Percentiles rank a stretch among this genome's conserved stretches.
Evolutionary conservation across 2,113 vertebrate species (phyloP).

Genomic region (Pseudorhombus dupliciocellatus): DNA sequence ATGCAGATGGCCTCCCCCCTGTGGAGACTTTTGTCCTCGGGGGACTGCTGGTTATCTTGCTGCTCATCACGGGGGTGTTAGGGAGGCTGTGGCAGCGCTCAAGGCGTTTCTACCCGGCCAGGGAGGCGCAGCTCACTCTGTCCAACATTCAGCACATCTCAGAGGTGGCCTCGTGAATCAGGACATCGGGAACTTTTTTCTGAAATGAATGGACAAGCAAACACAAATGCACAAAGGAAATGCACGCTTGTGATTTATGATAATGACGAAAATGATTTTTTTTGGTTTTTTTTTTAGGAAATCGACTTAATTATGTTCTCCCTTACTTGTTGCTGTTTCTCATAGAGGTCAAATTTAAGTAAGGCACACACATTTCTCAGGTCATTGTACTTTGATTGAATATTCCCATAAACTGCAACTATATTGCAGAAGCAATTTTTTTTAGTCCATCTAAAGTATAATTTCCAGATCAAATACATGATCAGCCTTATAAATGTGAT

Average conservation of each 20-base stretch:
- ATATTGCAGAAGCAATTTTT: too few relatives aligned
- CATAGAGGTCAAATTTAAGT: background rate
- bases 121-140: slow-evolving; percentile 79
- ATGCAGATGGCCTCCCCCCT: slow-evolving; percentile 54
- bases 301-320: slow-evolving; percentile 39
- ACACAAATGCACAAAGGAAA: slow-evolving; percentile 20
- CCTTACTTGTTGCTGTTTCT: background rate
- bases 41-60: slow-evolving; percentile 74
- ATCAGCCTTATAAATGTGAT: background rate
- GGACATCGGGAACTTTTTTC: background rate
- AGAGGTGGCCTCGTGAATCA: slow-evolving; percentile 79
- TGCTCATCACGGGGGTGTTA: slow-evolving; percentile 77
- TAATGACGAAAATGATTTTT: background rate
- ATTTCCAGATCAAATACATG: too few relatives aligned
- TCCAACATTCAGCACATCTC: slow-evolving; percentile 82
- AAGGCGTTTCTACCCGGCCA: slow-evolving; percentile 76
- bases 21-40: slow-evolving; percentile 79
- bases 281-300: slow-evolving; percentile 34
- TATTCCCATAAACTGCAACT: background rate
- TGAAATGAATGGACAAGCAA: slow-evolving; percentile 31
- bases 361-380: too few relatives aligned
- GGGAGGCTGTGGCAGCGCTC: slow-evolving; percentile 81
- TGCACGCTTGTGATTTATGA: slow-evolving; percentile 18
- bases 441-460: too few relatives aligned
- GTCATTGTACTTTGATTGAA: background rate